phyloP scores from a whole-genome alignment of 2,888 invertebrate species.

The Perithous albicinctus region DNA sequence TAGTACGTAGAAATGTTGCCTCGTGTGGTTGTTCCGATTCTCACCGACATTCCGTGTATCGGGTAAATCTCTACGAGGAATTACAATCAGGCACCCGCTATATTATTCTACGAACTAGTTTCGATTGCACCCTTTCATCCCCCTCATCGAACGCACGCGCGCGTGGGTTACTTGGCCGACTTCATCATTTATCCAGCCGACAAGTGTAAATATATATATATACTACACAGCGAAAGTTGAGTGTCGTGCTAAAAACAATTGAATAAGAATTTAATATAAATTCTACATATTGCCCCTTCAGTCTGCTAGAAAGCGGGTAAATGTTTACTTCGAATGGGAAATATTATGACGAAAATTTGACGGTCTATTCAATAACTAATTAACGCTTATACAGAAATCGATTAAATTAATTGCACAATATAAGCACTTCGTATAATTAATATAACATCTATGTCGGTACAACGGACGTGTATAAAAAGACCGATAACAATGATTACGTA shows the following conservation, averaged over 20 bases:
- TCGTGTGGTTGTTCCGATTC: constrained; percentile 7
- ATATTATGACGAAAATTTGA: not conserved
- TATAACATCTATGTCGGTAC: not conserved
- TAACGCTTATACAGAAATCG: not conserved
- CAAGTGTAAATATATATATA: too few species aligned
- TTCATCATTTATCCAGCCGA: constrained; percentile 28
- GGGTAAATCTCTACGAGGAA: constrained; percentile 42
- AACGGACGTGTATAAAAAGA: not conserved
- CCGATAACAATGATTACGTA: constrained; percentile 11
- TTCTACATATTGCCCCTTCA: not conserved
- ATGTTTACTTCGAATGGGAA: not conserved
- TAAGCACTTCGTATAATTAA: constrained; percentile 7
- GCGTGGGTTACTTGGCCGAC: constrained; percentile 12
- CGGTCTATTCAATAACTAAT: not conserved
- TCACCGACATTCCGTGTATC: constrained; percentile 16
- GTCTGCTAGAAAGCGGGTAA: not conserved
- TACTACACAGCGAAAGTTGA: too few species aligned
- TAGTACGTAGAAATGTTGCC: not conserved
- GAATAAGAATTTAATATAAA: not conserved
- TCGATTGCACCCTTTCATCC: not conserved
- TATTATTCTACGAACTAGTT: constrained; percentile 46
- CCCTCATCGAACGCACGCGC: constrained; percentile 28
- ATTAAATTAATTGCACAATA: constrained; percentile 6
- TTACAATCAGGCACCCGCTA: constrained; percentile 33
- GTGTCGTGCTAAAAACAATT: not conserved